Evolutionary conservation across 2,113 vertebrate species (phyloP), one percentile per base, ranked within the genome.

Genomic region (Mus musculus): DNA sequence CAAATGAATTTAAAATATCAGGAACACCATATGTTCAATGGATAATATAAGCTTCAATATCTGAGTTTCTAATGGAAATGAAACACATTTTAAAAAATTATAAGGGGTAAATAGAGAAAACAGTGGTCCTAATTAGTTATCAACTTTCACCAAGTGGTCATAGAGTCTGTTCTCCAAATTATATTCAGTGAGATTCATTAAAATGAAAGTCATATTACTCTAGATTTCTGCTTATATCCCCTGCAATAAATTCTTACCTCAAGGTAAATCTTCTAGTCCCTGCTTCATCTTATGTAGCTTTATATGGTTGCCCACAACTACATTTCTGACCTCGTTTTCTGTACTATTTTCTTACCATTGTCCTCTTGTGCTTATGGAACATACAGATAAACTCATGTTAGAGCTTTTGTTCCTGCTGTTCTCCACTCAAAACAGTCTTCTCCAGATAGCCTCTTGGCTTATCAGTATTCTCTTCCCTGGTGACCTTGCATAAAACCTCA

Each of bases 161-260:
- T 84, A 87, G 3, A 90, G 33, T 69, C 46, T 78, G 24, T 89
- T 71, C 26, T 96, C 3, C 65, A 63, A 22, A 24, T 12, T 76
- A 67, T n/a, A 80, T 2, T 24, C 46, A 56, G 69, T 76, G 52
- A 67, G 30, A 67, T 13, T 7, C 22, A 61, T 67, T 71, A 88
- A 94, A 96, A 85, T 88, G 76, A 84, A 96, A 91, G n/a, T 54
- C 52, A 76, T 56, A 72, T 92, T 92, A 52, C 9, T 59, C 87
- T 93, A 89, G 26, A 88, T 5, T 56, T 59, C 46, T 81, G 39
- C 54, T 81, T 28, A 80, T 30, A 88, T 69, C 61, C 49, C 19
- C 84, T n/a, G 78, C 11, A 67, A 73, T 46, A 69, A 36, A 84
- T 91, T 63, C 30, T 22, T 22, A 2, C 89, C 36, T 96, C 46